Percentiles rank a stretch among this genome's conserved stretches.
phyloP scores from a whole-genome alignment of 2,113 vertebrate genomes.

The Cichladusa arquata region DNA sequence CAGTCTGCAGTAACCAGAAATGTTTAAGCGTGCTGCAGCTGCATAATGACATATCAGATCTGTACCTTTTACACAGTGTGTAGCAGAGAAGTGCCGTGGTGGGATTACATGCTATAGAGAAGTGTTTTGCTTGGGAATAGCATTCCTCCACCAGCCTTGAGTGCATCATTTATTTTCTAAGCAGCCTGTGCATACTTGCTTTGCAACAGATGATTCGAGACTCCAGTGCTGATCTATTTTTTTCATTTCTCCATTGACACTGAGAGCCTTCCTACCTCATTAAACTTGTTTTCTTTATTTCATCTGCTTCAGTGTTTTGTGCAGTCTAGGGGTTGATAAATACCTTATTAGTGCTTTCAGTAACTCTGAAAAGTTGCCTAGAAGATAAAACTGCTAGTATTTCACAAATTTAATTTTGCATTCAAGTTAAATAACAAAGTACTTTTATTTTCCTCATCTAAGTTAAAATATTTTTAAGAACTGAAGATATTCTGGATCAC shows the following conservation, averaged over 20 bases:
- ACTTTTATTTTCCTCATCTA: not conserved
- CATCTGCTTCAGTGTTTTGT: not conserved
- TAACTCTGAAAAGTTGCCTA: not conserved
- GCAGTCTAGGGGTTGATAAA: not conserved
- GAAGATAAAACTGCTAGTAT: not conserved
- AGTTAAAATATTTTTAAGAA: not conserved
- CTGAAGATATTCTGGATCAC: not conserved
- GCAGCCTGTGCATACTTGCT: not conserved
- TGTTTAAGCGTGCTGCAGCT: not conserved
- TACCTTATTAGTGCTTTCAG: not conserved
- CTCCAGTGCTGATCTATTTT: not conserved
- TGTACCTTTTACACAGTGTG: not conserved
- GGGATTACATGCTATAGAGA: not conserved
- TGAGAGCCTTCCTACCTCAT: not conserved
- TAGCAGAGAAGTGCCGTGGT: not conserved
- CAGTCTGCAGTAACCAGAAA: not conserved
- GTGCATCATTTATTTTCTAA: not conserved
- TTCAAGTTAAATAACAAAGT: not conserved
- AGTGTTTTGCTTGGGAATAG: not conserved
- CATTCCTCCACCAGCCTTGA: not conserved
- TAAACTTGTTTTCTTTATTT: constrained; percentile 6
- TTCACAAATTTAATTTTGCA: not conserved
- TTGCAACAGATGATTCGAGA: not conserved
- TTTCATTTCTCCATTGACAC: not conserved
- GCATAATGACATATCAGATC: not conserved